Percentiles rank a stretch among this genome's conserved stretches.
phyloP scores from a whole-genome alignment of 1,140 invertebrate genomes.

The Campoletis sonorensis region DNA sequence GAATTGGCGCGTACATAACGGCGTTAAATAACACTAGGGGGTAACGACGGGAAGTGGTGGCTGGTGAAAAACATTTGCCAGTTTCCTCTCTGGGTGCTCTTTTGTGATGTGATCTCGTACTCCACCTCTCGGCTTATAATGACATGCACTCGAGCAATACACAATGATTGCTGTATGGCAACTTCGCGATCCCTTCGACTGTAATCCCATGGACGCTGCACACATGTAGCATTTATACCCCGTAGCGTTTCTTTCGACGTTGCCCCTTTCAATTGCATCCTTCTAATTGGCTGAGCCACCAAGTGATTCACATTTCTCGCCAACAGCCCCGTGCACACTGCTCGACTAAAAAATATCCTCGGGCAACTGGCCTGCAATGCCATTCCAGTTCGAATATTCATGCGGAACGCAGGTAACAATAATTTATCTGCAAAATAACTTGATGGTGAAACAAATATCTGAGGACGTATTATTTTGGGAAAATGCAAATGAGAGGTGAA shows the following conservation, averaged over 20 bases:
- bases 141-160: constrained; percentile 52
- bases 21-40: constrained; percentile 66
- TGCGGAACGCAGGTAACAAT: neutral
- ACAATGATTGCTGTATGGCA: constrained; percentile 5
- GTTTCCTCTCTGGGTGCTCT: constrained; percentile 49
- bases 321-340: neutral
- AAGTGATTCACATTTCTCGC: neutral
- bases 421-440: neutral
- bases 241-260: constrained; percentile 35
- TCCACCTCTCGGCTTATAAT: constrained; percentile 61
- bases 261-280: constrained; percentile 32
- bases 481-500: neutral
- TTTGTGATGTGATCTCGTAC: constrained; percentile 62
- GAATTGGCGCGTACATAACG: constrained; percentile 31
- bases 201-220: neutral
- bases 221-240: neutral
- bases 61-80: constrained; percentile 66
- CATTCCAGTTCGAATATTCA: neutral
- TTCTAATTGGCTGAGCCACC: constrained; percentile 31
- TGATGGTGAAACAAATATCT: neutral
- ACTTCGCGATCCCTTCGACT: constrained; percentile 11
- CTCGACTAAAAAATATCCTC: constrained; percentile 19
- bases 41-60: constrained; percentile 54
- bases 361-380: neutral
- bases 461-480: neutral